Base-by-base conservation (phyloP, 2,113 vertebrate genomes). In the Coturnix japonica region DNA sequence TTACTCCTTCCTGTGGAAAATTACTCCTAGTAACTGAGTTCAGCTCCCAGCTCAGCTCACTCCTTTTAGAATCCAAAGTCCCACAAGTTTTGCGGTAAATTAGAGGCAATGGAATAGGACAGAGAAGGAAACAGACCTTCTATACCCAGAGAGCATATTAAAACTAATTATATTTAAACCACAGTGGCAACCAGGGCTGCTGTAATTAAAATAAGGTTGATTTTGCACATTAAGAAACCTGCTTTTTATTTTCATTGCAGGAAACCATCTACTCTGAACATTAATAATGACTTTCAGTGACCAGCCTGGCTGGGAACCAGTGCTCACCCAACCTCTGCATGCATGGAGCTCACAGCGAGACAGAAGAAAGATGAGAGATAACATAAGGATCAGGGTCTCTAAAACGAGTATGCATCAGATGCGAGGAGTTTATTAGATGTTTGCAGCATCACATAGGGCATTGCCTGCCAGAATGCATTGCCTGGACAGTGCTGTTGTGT, bases 161-260 rank as follows among this genome's bases (percentile, higher is more conserved):
- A 61, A 84, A 84, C 53, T 51, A 88, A 92, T 78, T 86, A 39
- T 37, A 79, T 77, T 89, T 92, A 79, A 89, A 79, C 67, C 46
- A 61, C 74, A 28, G 10, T 43, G 59, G 67, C 83, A 86, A 69
- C 14, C 31, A 80, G 61, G 75, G 53, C 19, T 61, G 30, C 20
- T 76, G 33, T 69, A 89, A 94, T 92, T 93, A 92, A 89, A 93
- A 57, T 44, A 81, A 87, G 74, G 81, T 75, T 93, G 77, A 65
- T 85, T 76, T 79, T 92, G 74, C 44, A 79, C 63, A 73, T 89
- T 86, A 72, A 75, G 79, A 76, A 57, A 31, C 12, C 46, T 59
- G 26, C 13, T 82, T 18, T 87, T 87, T 80, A 76, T 76, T 91
- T 93, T 87, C 75, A 41, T 53, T 79, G 63, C 87, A 75, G 87